Evolutionary conservation across 2,113 vertebrate species (phyloP).

Genomic region (Brachyhypopomus gauderio): DNA sequence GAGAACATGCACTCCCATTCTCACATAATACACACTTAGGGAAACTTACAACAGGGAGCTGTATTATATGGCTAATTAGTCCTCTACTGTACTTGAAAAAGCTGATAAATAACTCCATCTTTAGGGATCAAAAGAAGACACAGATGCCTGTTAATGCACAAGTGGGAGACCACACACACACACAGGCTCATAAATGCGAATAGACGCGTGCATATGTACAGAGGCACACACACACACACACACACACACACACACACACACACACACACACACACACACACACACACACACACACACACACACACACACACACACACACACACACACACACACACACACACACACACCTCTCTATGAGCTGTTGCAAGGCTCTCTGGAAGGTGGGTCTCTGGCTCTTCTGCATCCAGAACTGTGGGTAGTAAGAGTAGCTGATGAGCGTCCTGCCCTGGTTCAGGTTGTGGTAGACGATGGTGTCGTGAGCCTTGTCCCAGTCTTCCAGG

Average conservation of each 20-base stretch:
- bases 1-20: not conserved
- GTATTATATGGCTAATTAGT: too few species aligned
- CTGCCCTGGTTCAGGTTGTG: constrained; percentile 82
- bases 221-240: not conserved
- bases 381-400: constrained; percentile 77
- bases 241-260: not conserved
- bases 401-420: constrained; percentile 96
- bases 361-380: constrained; percentile 85
- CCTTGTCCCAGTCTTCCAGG: constrained; percentile 89
- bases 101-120: too few species aligned
- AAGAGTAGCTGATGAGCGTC: constrained; percentile 87
- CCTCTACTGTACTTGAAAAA: too few species aligned
- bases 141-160: not conserved
- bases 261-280: too few species aligned
- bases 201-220: too few species aligned
- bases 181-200: too few species aligned
- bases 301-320: not conserved
- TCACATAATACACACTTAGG: not conserved
- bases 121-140: too few species aligned
- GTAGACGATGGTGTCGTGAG: constrained; percentile 84
- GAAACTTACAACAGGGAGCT: too few species aligned
- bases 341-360: constrained; percentile 85
- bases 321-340: not conserved
- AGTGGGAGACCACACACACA: not conserved
- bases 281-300: not conserved